Evolutionary conservation across 2,797 vertebrate genomes (phyloP).

Genomic region (Hephaestus fuliginosus): DNA sequence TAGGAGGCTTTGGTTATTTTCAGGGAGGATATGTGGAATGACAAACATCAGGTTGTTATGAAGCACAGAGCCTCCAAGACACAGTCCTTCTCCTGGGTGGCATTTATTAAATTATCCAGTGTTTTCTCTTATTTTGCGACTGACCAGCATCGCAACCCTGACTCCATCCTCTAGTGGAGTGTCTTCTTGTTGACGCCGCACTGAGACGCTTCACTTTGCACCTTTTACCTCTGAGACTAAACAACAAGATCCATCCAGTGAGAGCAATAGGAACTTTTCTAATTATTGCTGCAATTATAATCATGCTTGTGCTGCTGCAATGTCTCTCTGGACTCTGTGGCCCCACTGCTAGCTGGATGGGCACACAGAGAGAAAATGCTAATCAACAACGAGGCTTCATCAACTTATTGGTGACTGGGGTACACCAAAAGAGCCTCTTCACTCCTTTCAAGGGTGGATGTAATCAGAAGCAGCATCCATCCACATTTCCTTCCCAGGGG

Average conservation of each 20-base stretch:
- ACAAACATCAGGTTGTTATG: conserved; percentile 26
- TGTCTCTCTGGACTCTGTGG: conserved; percentile 61
- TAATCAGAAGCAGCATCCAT: conserved; percentile 71
- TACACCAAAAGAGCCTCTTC: conserved; percentile 69
- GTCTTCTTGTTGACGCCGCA: conserved; percentile 37
- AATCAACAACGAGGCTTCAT: conserved; percentile 74
- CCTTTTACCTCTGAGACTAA: conserved; percentile 72
- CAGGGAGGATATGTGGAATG: conserved; percentile 23
- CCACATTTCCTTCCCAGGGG: conserved; percentile 46
- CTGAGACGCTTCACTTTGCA: conserved; percentile 69
- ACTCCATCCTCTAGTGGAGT: conserved; percentile 3
- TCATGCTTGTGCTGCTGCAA: conserved; percentile 65
- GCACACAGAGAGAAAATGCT: conserved; percentile 67
- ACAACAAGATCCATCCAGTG: conserved; percentile 70
- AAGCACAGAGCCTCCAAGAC: conserved; percentile 20
- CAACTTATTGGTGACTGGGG: conserved; percentile 68
- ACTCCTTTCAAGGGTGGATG: conserved; percentile 62
- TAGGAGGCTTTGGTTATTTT: conserved; percentile 23
- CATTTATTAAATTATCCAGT: conserved; percentile 23
- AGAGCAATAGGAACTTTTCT: conserved; percentile 73
- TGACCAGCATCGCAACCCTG: background rate
- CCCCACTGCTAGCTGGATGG: conserved; percentile 67
- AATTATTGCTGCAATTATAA: conserved; percentile 83
- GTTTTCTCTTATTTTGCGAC: conserved; percentile 8
- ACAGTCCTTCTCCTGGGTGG: background rate